A percentile compares a stretch with the other conserved stretches of the same genome.
Evolutionary conservation across 2,888 invertebrate genomes (phyloP).

Genomic region (Drosophila algonquin): DNA sequence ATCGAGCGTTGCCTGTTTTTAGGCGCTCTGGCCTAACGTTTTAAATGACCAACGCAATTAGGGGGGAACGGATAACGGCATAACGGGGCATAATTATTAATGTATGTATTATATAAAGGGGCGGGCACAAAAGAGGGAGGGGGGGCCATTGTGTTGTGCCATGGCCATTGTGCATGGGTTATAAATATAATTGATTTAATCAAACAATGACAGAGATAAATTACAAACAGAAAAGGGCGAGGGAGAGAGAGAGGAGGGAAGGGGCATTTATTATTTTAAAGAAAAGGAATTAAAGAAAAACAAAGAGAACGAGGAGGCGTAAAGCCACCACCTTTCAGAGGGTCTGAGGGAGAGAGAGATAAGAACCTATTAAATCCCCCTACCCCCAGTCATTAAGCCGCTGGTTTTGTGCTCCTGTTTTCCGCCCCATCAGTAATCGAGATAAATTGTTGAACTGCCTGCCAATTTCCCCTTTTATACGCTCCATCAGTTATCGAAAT

Average conservation of each 20-base stretch:
- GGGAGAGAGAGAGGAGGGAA: neutral
- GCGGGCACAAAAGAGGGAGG: neutral
- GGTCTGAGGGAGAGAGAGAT: neutral
- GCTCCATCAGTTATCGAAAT: neutral
- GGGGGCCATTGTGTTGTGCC: neutral
- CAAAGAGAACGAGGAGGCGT: neutral
- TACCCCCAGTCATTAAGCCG: neutral
- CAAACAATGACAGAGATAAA: conserved; percentile 62
- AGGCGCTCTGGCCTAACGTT: conserved; percentile 43
- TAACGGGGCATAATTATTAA: conserved; percentile 55
- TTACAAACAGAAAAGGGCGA: conserved; percentile 19
- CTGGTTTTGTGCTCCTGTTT: neutral
- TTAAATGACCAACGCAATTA: conserved; percentile 69
- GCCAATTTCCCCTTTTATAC: neutral
- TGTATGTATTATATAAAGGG: neutral
- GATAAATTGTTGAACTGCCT: neutral
- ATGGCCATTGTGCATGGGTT: conserved; percentile 21
- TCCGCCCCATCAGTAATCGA: too few relatives aligned
- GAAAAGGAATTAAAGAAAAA: neutral
- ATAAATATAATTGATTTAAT: conserved; percentile 63
- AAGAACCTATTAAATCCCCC: neutral
- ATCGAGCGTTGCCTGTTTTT: conserved; percentile 20
- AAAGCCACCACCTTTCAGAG: neutral
- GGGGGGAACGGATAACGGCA: conserved; percentile 41
- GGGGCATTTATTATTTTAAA: neutral